Evolutionary conservation across 37 sponge, comb jelly and placozoan genomes (phyloP).

Genomic region (Dysidea cf. avara): DNA sequence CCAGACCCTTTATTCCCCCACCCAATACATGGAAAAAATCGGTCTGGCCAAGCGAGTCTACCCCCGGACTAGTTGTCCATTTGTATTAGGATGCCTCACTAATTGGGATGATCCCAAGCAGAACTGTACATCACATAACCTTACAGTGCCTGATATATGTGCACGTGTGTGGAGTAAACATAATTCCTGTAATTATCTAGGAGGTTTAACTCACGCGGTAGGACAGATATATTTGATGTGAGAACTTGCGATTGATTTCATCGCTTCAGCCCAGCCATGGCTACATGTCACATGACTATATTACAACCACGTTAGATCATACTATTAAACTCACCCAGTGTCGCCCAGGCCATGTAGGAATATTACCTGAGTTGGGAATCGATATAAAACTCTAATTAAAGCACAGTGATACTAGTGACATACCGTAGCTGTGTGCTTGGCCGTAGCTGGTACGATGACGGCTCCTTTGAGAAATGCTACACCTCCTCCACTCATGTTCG

Average conservation of each 20-base stretch:
- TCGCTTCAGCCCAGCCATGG: constrained; percentile 60
- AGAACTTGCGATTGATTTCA: constrained; percentile 33
- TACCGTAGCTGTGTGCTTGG: constrained; percentile 70
- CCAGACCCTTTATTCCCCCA: no score
- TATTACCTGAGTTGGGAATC: constrained; percentile 31
- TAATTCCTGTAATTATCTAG: background rate
- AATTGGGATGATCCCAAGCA: no score
- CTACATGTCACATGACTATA: constrained; percentile 6
- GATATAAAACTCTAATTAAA: background rate
- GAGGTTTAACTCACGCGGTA: constrained; percentile 64
- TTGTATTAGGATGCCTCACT: no score
- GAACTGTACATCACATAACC: no score
- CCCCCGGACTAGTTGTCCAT: no score
- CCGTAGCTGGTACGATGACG: no score
- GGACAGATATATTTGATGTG: constrained; percentile 70
- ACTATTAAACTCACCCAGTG: constrained; percentile 50
- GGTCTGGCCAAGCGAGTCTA: no score
- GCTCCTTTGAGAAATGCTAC: no score
- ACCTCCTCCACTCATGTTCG: no score
- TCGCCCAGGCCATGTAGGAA: constrained; percentile 81
- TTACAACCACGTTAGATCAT: background rate
- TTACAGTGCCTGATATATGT: no score
- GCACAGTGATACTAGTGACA: background rate
- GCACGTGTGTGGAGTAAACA: no score
- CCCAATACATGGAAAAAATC: no score